A percentile compares a stretch with the other conserved stretches of the same genome.
These are phyloP conservation scores for Mormoops blainvillei DNA, from an alignment of 2,113 vertebrate species.

Conservation along the genomic window DNA sequence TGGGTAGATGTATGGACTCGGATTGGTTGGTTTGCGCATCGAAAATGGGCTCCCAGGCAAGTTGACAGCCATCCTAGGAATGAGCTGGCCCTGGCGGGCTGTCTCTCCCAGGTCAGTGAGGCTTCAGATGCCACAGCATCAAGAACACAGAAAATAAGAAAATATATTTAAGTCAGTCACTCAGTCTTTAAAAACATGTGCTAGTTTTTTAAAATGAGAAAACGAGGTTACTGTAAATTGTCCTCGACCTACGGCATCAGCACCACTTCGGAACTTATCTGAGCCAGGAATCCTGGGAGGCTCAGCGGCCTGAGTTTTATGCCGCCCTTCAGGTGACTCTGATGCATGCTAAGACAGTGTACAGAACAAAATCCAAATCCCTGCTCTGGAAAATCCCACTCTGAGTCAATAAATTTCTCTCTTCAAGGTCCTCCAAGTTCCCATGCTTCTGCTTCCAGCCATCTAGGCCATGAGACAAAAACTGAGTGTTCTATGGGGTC, in stretches of 20 bases:
- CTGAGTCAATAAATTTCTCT: not conserved
- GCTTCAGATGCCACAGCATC: too few species aligned
- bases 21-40: not conserved
- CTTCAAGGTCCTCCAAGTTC: not conserved
- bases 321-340: not conserved
- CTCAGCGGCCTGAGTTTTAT: not conserved
- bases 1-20: too few species aligned
- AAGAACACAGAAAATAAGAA: not conserved
- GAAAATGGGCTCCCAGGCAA: not conserved
- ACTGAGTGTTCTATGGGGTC: not conserved
- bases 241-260: not conserved
- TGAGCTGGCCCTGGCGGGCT: not conserved
- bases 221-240: not conserved
- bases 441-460: not conserved
- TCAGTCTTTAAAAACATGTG: not conserved
- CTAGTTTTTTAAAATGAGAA: not conserved
- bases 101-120: not conserved
- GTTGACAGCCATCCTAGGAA: not conserved
- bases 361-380: not conserved
- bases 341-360: not conserved
- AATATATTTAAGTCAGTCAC: not conserved
- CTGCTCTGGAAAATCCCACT: not conserved
- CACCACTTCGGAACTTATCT: not conserved
- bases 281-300: not conserved
- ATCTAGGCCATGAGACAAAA: not conserved